These are phyloP conservation scores for Bedellia somnulentella DNA, from an alignment of 2,888 invertebrate genomes.

Conservation along the genomic window DNA sequence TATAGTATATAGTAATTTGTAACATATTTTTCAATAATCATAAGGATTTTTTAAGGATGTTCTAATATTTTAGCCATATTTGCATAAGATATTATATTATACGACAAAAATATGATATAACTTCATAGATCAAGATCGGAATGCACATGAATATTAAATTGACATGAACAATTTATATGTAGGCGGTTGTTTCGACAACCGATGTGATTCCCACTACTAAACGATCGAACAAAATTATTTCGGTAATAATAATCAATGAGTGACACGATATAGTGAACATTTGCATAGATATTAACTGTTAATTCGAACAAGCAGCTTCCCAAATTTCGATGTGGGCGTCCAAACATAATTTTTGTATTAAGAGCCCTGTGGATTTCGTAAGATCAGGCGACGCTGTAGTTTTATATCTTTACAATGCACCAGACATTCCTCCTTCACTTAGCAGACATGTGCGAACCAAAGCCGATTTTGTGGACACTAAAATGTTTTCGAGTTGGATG, in stretches of 20 bases:
- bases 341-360: conserved; percentile 27
- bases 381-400: conserved; percentile 19
- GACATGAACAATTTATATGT: too few species aligned
- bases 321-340: conserved; percentile 22
- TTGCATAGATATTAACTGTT: conserved; percentile 6
- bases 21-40: too few species aligned
- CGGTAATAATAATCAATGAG: conserved; percentile 6
- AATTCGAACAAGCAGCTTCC: conserved; percentile 2
- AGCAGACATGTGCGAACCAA: conserved; percentile 30
- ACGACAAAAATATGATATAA: too few species aligned
- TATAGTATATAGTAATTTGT: too few species aligned
- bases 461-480: conserved; percentile 20
- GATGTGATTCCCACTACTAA: too few species aligned
- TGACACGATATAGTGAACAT: conserved; percentile 3
- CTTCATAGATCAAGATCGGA: too few species aligned
- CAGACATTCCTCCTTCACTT: conserved; percentile 34
- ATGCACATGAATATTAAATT: too few species aligned
- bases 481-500: conserved; percentile 25
- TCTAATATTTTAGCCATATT: too few species aligned
- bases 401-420: conserved; percentile 14
- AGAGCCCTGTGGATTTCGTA: conserved; percentile 23
- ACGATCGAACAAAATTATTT: too few species aligned
- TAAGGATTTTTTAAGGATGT: too few species aligned
- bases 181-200: too few species aligned
- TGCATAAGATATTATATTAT: too few species aligned